Percentiles rank a stretch among this genome's conserved stretches.
Evolutionary conservation across 1,140 invertebrate genomes (phyloP).

Genomic region (Trichomalopsis sarcophagae): DNA sequence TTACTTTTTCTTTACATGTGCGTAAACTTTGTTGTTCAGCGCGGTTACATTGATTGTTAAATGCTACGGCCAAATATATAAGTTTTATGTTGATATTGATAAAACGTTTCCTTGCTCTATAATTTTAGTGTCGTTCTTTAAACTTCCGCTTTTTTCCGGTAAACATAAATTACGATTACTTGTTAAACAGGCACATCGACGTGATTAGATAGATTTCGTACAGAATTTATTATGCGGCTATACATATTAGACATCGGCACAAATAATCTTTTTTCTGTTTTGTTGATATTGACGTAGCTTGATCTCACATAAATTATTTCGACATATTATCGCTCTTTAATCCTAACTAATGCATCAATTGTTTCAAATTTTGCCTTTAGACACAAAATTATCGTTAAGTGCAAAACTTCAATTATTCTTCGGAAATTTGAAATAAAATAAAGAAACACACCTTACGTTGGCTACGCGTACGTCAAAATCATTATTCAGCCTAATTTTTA

Average conservation of each 20-base stretch:
- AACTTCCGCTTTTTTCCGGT: constrained; percentile 12
- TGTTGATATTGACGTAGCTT: neutral
- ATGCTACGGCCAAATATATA: constrained; percentile 20
- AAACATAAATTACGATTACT: constrained; percentile 63
- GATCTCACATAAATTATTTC: neutral
- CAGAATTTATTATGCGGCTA: constrained; percentile 54
- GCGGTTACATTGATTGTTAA: constrained; percentile 14
- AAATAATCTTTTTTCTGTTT: constrained; percentile 41
- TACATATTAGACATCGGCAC: constrained; percentile 49
- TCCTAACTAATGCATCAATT: neutral
- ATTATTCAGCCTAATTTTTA: neutral
- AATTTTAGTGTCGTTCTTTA: neutral
- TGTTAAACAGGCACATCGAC: constrained; percentile 73
- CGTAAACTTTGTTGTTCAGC: neutral
- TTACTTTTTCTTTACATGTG: constrained; percentile 29
- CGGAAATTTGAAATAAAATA: neutral
- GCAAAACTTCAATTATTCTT: neutral
- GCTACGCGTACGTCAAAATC: neutral
- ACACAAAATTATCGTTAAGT: too few relatives aligned
- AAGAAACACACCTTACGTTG: neutral
- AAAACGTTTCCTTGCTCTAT: constrained; percentile 2
- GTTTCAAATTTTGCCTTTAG: too few relatives aligned
- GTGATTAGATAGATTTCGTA: constrained; percentile 66
- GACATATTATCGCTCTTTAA: neutral
- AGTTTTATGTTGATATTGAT: constrained; percentile 29